Conservation (phyloP, 2,797 vertebrate genomes). For the Lemur catta region DNA sequence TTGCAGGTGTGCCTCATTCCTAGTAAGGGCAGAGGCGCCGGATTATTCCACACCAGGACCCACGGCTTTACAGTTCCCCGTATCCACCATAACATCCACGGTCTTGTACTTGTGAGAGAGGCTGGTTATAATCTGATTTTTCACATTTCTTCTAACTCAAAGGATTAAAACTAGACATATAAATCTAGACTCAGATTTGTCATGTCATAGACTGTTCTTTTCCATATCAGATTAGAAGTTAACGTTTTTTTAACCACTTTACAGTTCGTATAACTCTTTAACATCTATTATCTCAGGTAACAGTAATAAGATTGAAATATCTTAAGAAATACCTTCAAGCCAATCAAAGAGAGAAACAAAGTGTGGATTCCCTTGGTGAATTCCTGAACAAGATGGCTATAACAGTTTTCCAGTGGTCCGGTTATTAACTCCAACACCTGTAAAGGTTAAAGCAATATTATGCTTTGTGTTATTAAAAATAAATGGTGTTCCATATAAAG, state of each 20-base stretch:
- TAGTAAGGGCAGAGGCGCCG: background rate
- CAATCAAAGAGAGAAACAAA: slow-evolving; percentile 93
- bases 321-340: slow-evolving; percentile 87
- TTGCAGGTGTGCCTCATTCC: background rate
- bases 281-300: background rate
- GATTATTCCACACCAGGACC: background rate
- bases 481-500: background rate
- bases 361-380: slow-evolving; percentile 88
- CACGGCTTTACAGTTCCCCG: background rate
- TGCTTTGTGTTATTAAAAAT: slow-evolving; percentile 25
- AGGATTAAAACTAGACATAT: slow-evolving; percentile 3
- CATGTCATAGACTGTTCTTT: background rate
- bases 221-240: background rate
- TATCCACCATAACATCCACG: background rate
- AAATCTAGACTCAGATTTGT: slow-evolving; percentile 26
- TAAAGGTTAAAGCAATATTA: slow-evolving; percentile 50
- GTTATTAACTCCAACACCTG: slow-evolving; percentile 90
- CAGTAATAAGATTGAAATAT: slow-evolving; percentile 44
- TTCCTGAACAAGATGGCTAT: slow-evolving; percentile 90
- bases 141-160: slow-evolving; percentile 1
- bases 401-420: slow-evolving; percentile 92
- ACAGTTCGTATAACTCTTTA: background rate
- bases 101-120: background rate
- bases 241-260: background rate
- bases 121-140: background rate